These are phyloP conservation scores for Pogona vitticeps DNA, from an alignment of 2,113 vertebrate species.

Conservation along the genomic window DNA sequence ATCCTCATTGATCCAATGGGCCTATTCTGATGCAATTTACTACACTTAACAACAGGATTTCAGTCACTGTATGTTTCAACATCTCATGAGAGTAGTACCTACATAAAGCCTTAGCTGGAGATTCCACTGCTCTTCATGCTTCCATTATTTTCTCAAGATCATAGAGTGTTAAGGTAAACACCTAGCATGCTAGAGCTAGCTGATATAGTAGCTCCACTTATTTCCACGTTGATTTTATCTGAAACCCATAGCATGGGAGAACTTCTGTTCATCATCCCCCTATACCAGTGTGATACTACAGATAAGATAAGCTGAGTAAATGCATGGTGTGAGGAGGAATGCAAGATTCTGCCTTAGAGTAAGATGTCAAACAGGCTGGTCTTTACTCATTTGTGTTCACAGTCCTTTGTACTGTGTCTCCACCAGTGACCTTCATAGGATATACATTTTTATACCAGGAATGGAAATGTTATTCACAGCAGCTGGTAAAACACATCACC, in stretches of 20 bases:
- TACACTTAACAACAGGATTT: too few relatives aligned
- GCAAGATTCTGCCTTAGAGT: not conserved
- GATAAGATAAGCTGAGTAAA: not conserved
- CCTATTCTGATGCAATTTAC: too few relatives aligned
- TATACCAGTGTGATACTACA: not conserved
- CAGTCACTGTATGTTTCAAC: too few relatives aligned
- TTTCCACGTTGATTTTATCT: not conserved
- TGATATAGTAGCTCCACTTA: too few relatives aligned
- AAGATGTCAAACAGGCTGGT: not conserved
- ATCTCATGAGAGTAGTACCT: too few relatives aligned
- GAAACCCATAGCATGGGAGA: not conserved
- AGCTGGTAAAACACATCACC: conserved; percentile 68
- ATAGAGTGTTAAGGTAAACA: too few relatives aligned
- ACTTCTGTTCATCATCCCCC: not conserved
- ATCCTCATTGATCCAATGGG: too few relatives aligned
- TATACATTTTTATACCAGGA: conserved; percentile 43
- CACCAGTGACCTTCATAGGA: conserved; percentile 52
- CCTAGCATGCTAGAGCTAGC: too few relatives aligned
- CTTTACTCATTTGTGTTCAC: conserved; percentile 7
- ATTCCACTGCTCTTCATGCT: not conserved
- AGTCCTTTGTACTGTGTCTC: not conserved
- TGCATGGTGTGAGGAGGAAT: not conserved
- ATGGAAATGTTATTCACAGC: conserved; percentile 60
- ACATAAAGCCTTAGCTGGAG: not conserved
- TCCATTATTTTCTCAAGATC: not conserved